phyloP scores from a whole-genome alignment of 37 sponge, comb jelly and placozoan genomes.

The Corticium candelabrum region DNA sequence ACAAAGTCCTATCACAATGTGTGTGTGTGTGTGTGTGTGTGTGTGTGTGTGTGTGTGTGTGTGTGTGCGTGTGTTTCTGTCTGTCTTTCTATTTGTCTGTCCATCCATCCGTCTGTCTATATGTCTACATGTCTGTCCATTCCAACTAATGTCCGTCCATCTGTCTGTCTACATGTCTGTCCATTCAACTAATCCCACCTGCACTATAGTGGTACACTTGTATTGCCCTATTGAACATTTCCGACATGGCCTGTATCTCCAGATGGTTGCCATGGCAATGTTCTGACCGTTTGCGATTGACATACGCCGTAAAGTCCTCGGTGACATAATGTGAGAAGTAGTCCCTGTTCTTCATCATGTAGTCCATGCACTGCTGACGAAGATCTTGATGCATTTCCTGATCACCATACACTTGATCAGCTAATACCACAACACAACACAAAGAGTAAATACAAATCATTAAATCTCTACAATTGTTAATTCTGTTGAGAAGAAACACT shows the following conservation, averaged over 20 bases:
- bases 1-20: no score
- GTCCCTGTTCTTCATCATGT: constrained; percentile 95
- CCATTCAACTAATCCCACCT: constrained; percentile 31
- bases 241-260: constrained; percentile 99
- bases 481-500: no score
- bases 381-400: constrained; percentile 88
- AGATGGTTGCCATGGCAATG: constrained; percentile 90
- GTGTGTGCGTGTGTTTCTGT: no score
- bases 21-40: not conserved
- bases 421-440: no score
- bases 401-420: constrained; percentile 96
- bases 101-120: no score
- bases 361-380: constrained; percentile 81
- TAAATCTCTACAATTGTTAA: no score
- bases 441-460: no score
- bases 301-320: constrained; percentile 77
- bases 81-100: no score
- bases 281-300: constrained; percentile 78
- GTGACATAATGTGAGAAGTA: constrained; percentile 93
- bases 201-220: constrained; percentile 81
- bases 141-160: no score
- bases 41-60: not conserved
- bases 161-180: no score
- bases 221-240: constrained; percentile 84
- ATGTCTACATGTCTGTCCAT: no score